Evolutionary conservation across 2,888 invertebrate species (phyloP).

Genomic region (Drosophila atroscutellata): DNA sequence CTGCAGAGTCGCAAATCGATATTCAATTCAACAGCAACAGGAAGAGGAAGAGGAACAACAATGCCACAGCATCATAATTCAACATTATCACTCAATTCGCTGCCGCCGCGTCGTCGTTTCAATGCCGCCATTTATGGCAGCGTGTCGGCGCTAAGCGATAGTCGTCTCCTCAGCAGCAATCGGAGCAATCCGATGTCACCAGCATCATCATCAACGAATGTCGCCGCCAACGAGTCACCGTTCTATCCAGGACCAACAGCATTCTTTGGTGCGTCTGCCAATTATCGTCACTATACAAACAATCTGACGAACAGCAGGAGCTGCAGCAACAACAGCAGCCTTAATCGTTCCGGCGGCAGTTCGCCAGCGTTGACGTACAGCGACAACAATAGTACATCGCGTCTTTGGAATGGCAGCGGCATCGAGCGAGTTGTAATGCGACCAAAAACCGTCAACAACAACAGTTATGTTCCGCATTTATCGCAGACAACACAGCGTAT

Average conservation of each 20-base stretch:
- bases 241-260: constrained; percentile 91
- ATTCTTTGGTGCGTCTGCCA: constrained; percentile 90
- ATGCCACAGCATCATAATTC: constrained; percentile 79
- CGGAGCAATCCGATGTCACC: constrained; percentile 33
- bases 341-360: constrained; percentile 36
- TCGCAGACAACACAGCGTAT: constrained; percentile 90
- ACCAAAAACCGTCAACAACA: constrained; percentile 6
- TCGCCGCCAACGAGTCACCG: constrained; percentile 83
- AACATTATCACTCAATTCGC: constrained; percentile 83
- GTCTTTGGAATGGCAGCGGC: constrained; percentile 7
- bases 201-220: constrained; percentile 3
- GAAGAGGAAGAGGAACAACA: background rate
- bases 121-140: constrained; percentile 85
- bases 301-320: background rate
- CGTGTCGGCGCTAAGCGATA: constrained; percentile 84
- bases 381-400: constrained; percentile 38
- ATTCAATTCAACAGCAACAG: constrained; percentile 58
- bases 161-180: constrained; percentile 74
- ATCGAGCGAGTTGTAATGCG: constrained; percentile 54
- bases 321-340: constrained; percentile 31
- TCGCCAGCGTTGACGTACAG: constrained; percentile 50
- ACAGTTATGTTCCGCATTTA: constrained; percentile 45
- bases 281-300: constrained; percentile 82
- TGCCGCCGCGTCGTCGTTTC: constrained; percentile 82
- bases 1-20: constrained; percentile 84